Evolutionary conservation across 2,888 invertebrate species (phyloP).

Genomic region (Sericinus montela): DNA sequence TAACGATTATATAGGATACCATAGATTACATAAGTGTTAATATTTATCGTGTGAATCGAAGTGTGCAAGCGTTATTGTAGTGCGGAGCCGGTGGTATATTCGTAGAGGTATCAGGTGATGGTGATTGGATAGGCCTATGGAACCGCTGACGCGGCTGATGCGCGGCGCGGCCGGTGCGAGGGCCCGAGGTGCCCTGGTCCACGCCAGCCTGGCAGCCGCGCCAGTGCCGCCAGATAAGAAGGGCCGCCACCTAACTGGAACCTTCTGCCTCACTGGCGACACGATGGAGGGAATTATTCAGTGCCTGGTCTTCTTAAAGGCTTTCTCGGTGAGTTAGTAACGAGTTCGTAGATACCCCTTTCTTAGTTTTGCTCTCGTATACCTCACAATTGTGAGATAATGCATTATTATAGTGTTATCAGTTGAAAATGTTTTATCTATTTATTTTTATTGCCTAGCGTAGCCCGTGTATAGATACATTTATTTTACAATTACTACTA

Average conservation of each 20-base stretch:
- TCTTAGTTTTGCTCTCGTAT: too few relatives aligned
- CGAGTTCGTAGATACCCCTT: too few relatives aligned
- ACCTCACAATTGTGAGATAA: neutral
- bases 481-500: too few relatives aligned
- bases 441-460: too few relatives aligned
- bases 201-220: conserved; percentile 86
- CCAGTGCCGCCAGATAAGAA: conserved; percentile 85
- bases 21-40: too few relatives aligned
- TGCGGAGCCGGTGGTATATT: too few relatives aligned
- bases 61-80: too few relatives aligned
- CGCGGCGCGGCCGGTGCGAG: conserved; percentile 76
- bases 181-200: conserved; percentile 86
- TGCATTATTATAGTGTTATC: too few relatives aligned
- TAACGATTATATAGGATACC: too few relatives aligned
- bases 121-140: conserved; percentile 73
- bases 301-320: conserved; percentile 94
- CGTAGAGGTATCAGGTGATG: conserved; percentile 21
- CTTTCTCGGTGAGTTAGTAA: conserved; percentile 90
- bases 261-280: conserved; percentile 93
- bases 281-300: conserved; percentile 97
- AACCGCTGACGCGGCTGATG: conserved; percentile 90
- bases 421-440: too few relatives aligned
- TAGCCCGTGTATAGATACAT: too few relatives aligned
- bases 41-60: too few relatives aligned
- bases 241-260: conserved; percentile 90